Evolutionary conservation across 1,140 invertebrate species (phyloP).

Genomic region (Drosophila trapezifrons): DNA sequence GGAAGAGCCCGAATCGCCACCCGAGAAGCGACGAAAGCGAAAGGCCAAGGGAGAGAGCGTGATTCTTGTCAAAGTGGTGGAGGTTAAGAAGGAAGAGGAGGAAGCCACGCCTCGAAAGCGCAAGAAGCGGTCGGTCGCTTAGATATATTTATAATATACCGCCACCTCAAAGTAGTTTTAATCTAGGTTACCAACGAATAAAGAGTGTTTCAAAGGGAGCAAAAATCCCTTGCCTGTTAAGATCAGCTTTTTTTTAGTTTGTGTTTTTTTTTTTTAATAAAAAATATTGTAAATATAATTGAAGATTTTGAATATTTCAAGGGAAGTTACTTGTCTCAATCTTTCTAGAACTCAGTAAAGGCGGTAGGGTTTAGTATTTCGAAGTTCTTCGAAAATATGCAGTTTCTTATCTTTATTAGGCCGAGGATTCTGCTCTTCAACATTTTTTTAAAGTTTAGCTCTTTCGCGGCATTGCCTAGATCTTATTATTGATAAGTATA

Average conservation of each 20-base stretch:
- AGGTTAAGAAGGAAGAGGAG: not conserved
- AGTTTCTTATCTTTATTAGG: too few relatives aligned
- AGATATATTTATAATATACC: not conserved
- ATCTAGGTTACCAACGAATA: not conserved
- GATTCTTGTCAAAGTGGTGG: not conserved
- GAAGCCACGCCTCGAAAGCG: not conserved
- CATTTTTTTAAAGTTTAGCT: too few relatives aligned
- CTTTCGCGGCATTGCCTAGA: too few relatives aligned
- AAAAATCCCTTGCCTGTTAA: not conserved
- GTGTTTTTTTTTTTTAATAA: slow-evolving; percentile 1
- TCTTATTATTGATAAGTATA: not conserved
- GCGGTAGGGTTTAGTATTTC: too few relatives aligned
- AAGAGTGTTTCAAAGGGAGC: not conserved
- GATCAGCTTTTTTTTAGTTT: not conserved
- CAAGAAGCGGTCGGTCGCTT: not conserved
- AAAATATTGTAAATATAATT: not conserved
- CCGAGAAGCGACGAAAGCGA: not conserved
- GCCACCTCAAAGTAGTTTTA: not conserved
- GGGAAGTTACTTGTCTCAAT: too few relatives aligned
- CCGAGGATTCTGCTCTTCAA: too few relatives aligned
- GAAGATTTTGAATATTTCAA: not conserved
- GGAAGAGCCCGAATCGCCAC: not conserved
- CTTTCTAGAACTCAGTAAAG: too few relatives aligned
- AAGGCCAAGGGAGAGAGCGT: not conserved
- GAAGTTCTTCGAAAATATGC: too few relatives aligned